Base-by-base conservation (phyloP, 92 coral and sea anemone genomes). In the Parazoanthus darwini region DNA sequence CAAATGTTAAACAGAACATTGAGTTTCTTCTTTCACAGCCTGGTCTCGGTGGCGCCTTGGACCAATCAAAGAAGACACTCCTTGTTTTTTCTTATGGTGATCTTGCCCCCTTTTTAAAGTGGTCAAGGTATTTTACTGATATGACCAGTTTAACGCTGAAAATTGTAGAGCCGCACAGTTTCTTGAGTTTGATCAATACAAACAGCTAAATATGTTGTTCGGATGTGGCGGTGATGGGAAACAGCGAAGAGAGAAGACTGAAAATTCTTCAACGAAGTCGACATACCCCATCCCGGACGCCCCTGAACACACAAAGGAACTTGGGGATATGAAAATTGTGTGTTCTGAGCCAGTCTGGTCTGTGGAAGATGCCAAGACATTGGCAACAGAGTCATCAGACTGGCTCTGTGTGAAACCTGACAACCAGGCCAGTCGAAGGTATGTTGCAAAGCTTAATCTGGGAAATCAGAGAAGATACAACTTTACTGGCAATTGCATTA, bases 211-310 rank as follows among this genome's bases (percentile, higher is more conserved):
- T 51, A 18, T 50, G 18, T 16, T 79, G 18, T 54, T 46, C 39
- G 26, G 67, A 58, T 46, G 66, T 46, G 33, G 66, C 25, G 37
- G 37, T 29, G 93, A 91, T 85, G 93, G 82, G 43, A 68, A 86
- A n/a, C 84, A 89, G 56, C 77, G 91, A 11, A 80, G 94, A 43
- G 26, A 75, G 2, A 63, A 18, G 15, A 89, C 90, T 3, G 92
- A 91, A 54, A 75, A 74, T 39, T 92, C 94, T 15, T 92, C 94
- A 22, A 89, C 89, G 23, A 90, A 86, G 39, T 90, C 92, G 35
- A 23, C 38, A 16, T 92, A 79, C 70, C 88, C 92, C 20, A 84
- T 92, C 39, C 90, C 92, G 6, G 94, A 92, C 68, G 87, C 88
- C 10, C 91, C 92, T 80, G 92, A 90, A 25, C 92, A 92, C 56